phyloP scores from a whole-genome alignment of 2,797 vertebrate genomes.

The Gorsachius magnificus region DNA sequence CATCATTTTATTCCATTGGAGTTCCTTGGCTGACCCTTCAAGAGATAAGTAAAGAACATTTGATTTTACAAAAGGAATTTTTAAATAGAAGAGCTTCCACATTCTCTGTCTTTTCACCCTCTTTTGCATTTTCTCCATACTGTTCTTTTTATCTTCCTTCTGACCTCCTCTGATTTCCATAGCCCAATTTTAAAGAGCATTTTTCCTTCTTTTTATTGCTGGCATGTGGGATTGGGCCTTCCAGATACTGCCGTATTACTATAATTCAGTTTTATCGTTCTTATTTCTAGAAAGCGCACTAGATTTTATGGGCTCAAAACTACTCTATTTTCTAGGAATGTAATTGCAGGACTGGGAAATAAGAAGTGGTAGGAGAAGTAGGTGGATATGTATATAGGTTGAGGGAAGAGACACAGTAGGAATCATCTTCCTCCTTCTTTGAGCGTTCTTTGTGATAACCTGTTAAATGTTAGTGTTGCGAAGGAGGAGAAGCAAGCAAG shows the following conservation, averaged over 20 bases:
- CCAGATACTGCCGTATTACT: neutral
- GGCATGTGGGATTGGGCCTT: neutral
- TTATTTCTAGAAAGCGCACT: neutral
- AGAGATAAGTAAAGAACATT: neutral
- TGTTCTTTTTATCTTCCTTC: neutral
- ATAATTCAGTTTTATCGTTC: neutral
- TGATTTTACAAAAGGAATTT: neutral
- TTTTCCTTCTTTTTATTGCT: neutral
- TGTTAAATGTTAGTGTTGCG: neutral
- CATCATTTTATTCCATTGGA: neutral
- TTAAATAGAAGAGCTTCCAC: neutral
- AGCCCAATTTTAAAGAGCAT: neutral
- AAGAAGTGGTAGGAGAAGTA: neutral
- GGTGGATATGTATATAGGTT: neutral
- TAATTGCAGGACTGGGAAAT: neutral
- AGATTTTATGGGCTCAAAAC: neutral
- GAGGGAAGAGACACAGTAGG: neutral
- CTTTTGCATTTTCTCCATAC: neutral
- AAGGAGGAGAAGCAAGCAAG: neutral
- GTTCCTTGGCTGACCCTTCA: slow-evolving; percentile 13
- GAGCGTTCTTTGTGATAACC: neutral
- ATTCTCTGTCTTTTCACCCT: neutral
- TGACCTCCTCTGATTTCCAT: neutral
- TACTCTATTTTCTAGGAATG: neutral
- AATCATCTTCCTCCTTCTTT: neutral